These are phyloP conservation scores for Cryptotis parvus DNA, from an alignment of 2,113 vertebrate species.

Conservation along the genomic window DNA sequence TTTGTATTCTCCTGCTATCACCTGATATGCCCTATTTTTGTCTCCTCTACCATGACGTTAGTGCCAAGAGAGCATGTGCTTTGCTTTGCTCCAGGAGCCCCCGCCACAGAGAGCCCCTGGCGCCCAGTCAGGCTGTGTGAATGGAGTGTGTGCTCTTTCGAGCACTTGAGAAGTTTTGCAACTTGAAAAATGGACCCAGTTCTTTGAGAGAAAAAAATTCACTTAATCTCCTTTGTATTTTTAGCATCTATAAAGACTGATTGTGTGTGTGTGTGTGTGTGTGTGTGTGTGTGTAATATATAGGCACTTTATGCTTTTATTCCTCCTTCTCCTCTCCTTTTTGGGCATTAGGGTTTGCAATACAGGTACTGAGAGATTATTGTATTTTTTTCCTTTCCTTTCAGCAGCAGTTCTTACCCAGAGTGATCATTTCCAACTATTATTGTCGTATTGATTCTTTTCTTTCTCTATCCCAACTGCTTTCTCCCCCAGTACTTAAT, in stretches of 20 bases:
- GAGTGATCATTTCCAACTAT: too few relatives aligned
- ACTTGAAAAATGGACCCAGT: neutral
- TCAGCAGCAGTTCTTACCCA: too few relatives aligned
- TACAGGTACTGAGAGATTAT: too few relatives aligned
- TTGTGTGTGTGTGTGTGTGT: too few relatives aligned
- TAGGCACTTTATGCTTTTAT: neutral
- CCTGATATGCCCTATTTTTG: neutral
- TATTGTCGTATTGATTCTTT: too few relatives aligned
- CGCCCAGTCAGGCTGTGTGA: neutral
- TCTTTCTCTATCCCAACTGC: too few relatives aligned
- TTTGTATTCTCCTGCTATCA: neutral
- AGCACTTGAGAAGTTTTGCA: neutral
- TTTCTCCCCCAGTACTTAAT: too few relatives aligned
- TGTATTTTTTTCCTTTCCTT: too few relatives aligned
- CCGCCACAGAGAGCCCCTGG: neutral
- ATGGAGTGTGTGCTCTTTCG: neutral
- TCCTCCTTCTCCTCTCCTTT: neutral
- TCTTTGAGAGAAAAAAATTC: neutral
- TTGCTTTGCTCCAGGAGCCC: neutral
- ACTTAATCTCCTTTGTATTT: conserved; percentile 29
- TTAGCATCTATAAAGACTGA: neutral
- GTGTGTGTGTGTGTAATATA: too few relatives aligned
- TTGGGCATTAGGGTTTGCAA: too few relatives aligned
- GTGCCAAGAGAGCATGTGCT: neutral
- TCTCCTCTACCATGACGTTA: neutral